Evolutionary conservation across 1,140 invertebrate species (phyloP).

Genomic region (Sesamia nonagrioides): DNA sequence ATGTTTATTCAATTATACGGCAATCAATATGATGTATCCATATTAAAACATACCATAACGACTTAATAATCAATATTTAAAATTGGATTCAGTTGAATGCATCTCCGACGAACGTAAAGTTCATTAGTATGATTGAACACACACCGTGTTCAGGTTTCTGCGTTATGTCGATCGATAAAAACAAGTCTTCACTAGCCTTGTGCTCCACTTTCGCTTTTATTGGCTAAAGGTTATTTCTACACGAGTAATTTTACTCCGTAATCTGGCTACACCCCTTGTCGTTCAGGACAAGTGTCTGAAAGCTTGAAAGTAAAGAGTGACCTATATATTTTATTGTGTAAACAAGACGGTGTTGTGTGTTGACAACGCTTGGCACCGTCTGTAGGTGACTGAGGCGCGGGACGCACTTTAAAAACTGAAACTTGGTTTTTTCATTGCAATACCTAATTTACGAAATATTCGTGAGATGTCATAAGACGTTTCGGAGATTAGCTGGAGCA

Average conservation of each 20-base stretch:
- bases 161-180: conserved; percentile 54
- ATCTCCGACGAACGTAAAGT: conserved; percentile 16
- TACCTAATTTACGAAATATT: not conserved
- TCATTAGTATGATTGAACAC: conserved; percentile 50
- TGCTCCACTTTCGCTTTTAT: conserved; percentile 61
- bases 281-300: conserved; percentile 27
- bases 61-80: not conserved
- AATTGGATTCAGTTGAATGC: not conserved
- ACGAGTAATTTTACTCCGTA: conserved; percentile 40
- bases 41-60: not conserved
- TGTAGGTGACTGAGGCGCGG: conserved; percentile 36
- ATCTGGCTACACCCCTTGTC: conserved; percentile 22
- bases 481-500: conserved; percentile 12
- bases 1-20: not conserved
- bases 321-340: conserved; percentile 59
- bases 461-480: not conserved
- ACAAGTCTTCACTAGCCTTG: conserved; percentile 56
- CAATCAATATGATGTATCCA: conserved; percentile 4
- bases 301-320: conserved; percentile 31
- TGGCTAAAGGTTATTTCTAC: conserved; percentile 55
- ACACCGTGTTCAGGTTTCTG: conserved; percentile 40
- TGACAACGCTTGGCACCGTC: conserved; percentile 50
- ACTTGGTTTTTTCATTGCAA: not conserved
- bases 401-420: not conserved
- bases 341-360: conserved; percentile 52